Evolutionary conservation across 1,140 invertebrate genomes (phyloP).

Genomic region (Leucophenga varia): DNA sequence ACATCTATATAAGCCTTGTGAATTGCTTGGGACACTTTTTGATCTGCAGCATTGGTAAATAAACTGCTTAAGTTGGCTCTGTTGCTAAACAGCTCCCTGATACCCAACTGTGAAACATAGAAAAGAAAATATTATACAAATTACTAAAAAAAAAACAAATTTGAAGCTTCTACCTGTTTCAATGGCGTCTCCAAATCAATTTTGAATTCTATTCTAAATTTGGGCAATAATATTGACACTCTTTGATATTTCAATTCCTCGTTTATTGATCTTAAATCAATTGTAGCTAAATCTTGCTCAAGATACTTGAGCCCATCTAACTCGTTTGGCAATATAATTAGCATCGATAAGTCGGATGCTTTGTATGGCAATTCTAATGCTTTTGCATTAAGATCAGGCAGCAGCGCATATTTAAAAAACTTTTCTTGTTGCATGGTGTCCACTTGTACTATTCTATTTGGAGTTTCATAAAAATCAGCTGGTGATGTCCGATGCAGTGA

Average conservation of each 20-base stretch:
- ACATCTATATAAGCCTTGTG: constrained; percentile 73
- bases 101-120: constrained; percentile 4
- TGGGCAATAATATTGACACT: constrained; percentile 5
- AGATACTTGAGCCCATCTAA: constrained; percentile 5
- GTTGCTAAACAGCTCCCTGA: constrained; percentile 2
- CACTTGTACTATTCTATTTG: background rate
- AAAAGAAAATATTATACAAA: no score
- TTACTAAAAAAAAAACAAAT: no score
- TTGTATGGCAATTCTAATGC: constrained; percentile 12
- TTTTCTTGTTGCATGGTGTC: constrained; percentile 15
- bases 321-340: constrained; percentile 14
- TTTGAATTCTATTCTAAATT: constrained; percentile 13
- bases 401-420: constrained; percentile 8
- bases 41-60: background rate
- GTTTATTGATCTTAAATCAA: constrained; percentile 9
- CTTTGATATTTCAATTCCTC: background rate
- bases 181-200: constrained; percentile 3
- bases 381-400: constrained; percentile 7
- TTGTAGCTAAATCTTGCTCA: constrained; percentile 10
- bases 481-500: background rate
- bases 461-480: constrained; percentile 11
- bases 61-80: constrained; percentile 6
- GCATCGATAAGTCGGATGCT: constrained; percentile 10
- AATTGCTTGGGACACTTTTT: constrained; percentile 51
- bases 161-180: constrained; percentile 49